Conservation (phyloP, 1,140 invertebrate genomes). For the Diachasma alloeum region DNA sequence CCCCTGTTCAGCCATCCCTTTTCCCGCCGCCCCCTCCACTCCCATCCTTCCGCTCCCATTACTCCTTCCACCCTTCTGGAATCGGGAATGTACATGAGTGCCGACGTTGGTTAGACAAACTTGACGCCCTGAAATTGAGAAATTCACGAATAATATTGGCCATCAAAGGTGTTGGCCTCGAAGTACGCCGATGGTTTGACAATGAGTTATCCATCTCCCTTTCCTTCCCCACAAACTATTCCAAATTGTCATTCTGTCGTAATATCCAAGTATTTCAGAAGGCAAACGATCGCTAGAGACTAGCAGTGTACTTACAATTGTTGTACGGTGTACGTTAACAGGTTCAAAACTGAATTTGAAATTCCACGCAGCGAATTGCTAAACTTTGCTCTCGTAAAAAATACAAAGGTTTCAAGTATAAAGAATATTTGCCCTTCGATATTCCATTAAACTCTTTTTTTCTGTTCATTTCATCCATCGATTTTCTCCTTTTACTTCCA, state of each 20-base stretch:
- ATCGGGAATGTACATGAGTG: background rate
- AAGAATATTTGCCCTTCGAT: background rate
- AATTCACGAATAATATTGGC: conserved; percentile 2
- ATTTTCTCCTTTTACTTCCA: background rate
- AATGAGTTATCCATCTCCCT: background rate
- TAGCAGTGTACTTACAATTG: background rate
- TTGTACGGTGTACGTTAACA: background rate
- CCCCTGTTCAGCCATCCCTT: background rate
- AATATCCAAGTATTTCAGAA: background rate
- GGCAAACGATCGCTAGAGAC: background rate
- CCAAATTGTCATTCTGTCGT: background rate
- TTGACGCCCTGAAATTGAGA: conserved; percentile 1
- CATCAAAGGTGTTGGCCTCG: conserved; percentile 16
- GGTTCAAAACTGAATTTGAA: background rate
- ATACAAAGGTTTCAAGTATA: background rate
- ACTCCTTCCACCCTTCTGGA: background rate
- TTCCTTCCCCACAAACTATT: background rate
- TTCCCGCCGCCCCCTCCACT: background rate
- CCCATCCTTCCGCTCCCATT: too few relatives aligned
- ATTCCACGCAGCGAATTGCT: background rate
- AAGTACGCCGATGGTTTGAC: background rate
- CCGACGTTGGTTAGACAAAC: background rate
- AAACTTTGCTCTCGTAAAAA: background rate
- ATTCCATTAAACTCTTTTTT: conserved; percentile 3
- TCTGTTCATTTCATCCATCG: background rate